Evolutionary conservation across 1,140 invertebrate species (phyloP).

Genomic region (Drosophila orena): DNA sequence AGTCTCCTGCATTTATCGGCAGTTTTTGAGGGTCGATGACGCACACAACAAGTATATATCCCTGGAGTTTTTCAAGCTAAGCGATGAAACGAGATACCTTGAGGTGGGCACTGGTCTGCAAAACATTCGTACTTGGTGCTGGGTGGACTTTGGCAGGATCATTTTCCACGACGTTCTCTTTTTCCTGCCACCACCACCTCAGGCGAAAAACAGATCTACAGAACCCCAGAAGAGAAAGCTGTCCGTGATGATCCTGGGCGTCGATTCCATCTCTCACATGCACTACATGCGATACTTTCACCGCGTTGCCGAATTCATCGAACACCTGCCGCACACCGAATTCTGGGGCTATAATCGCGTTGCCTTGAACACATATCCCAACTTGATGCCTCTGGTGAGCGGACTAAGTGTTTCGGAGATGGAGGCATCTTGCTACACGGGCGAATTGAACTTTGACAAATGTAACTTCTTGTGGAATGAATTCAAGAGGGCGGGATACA

Average conservation of each 20-base stretch:
- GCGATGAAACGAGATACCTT: neutral
- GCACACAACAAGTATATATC: constrained; percentile 4
- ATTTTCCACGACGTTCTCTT: constrained; percentile 14
- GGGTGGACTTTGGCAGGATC: constrained; percentile 11
- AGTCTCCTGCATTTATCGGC: constrained; percentile 2
- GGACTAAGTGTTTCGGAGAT: neutral
- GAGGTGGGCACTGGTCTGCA: constrained; percentile 19
- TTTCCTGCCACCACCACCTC: constrained; percentile 1
- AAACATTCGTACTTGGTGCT: constrained; percentile 3
- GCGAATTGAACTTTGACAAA: neutral
- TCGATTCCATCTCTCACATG: constrained; percentile 23
- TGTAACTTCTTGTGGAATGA: constrained; percentile 18
- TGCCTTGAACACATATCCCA: constrained; percentile 12
- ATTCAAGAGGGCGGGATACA: constrained; percentile 13
- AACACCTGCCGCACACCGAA: constrained; percentile 10
- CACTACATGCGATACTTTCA: constrained; percentile 16
- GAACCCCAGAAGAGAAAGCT: neutral
- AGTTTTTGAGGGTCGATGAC: constrained; percentile 3
- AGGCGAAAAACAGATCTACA: too few species aligned
- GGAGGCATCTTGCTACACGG: neutral
- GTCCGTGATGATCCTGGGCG: constrained; percentile 18
- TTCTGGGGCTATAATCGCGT: constrained; percentile 30
- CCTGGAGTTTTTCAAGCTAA: neutral
- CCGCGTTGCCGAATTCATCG: constrained; percentile 6
- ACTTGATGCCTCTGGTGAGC: constrained; percentile 6